Conservation (phyloP, 2,888 invertebrate genomes). For the Branchellion lobata region DNA sequence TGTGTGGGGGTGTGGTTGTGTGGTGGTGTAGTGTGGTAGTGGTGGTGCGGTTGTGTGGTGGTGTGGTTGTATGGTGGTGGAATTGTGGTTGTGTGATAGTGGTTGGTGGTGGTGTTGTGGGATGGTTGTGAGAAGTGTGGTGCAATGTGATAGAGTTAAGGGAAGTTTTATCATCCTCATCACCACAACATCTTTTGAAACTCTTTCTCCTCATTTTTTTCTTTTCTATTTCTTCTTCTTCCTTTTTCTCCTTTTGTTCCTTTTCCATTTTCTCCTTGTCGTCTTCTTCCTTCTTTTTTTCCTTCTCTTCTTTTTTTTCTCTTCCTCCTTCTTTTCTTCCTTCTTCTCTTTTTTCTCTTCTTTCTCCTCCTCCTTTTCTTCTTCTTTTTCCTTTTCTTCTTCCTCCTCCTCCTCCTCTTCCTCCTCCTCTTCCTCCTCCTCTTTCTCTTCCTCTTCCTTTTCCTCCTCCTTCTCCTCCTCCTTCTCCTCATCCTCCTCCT, state of each 20-base stretch:
- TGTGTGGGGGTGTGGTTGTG: too few species aligned
- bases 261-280: constrained; percentile 22
- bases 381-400: constrained; percentile 18
- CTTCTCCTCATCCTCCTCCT: not conserved
- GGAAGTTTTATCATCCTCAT: not conserved
- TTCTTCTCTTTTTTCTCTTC: not conserved
- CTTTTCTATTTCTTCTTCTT: not conserved
- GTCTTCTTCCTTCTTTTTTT: constrained; percentile 11
- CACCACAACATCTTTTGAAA: not conserved
- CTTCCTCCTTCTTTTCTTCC: constrained; percentile 14
- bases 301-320: constrained; percentile 14
- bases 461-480: not conserved
- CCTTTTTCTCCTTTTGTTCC: constrained; percentile 11
- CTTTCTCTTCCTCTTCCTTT: constrained; percentile 9
- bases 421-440: constrained; percentile 29
- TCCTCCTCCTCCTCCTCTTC: constrained; percentile 32
- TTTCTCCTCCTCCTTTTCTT: not conserved
- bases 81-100: too few species aligned
- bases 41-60: too few species aligned
- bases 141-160: too few species aligned
- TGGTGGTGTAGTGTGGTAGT: too few species aligned
- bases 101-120: too few species aligned
- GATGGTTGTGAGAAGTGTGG: too few species aligned
- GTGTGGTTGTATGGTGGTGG: too few species aligned
- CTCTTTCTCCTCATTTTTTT: not conserved